Percentiles rank a stretch among this genome's conserved stretches.
These are phyloP conservation scores for Drosophila merina DNA, from an alignment of 2,888 invertebrate genomes.

Conservation along the genomic window DNA sequence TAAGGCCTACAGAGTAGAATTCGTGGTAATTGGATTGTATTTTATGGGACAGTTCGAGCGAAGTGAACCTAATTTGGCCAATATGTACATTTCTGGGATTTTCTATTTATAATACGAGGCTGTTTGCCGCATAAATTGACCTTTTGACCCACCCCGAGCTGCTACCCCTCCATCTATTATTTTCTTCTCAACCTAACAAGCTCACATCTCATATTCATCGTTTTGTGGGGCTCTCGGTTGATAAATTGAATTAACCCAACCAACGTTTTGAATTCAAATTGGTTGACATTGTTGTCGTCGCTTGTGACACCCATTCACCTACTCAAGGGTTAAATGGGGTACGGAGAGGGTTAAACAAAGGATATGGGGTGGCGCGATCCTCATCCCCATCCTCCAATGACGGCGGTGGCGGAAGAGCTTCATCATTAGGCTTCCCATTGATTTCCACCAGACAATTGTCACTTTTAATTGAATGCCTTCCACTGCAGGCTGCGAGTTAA, in stretches of 20 bases:
- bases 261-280: slow-evolving; percentile 46
- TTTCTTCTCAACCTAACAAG: slow-evolving; percentile 16
- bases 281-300: slow-evolving; percentile 47
- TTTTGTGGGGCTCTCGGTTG: slow-evolving; percentile 38
- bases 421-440: slow-evolving; percentile 39
- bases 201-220: slow-evolving; percentile 40
- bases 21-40: slow-evolving; percentile 27
- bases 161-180: background rate
- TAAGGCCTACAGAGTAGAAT: slow-evolving; percentile 12
- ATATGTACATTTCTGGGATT: slow-evolving; percentile 16
- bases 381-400: background rate
- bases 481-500: slow-evolving; percentile 49
- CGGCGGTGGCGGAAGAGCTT: slow-evolving; percentile 5
- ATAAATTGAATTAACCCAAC: slow-evolving; percentile 76
- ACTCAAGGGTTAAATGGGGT: slow-evolving; percentile 39
- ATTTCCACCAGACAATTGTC: slow-evolving; percentile 40
- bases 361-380: too few species aligned
- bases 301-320: slow-evolving; percentile 38
- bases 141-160: slow-evolving; percentile 30
- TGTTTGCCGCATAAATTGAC: slow-evolving; percentile 68
- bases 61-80: slow-evolving; percentile 31
- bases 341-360: background rate
- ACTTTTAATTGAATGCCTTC: slow-evolving; percentile 46
- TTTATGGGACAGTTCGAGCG: background rate
- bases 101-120: slow-evolving; percentile 48